Percentiles rank a stretch among this genome's conserved stretches.
Evolutionary conservation across 2,888 invertebrate species (phyloP).

Genomic region (Dynastes hyllus): DNA sequence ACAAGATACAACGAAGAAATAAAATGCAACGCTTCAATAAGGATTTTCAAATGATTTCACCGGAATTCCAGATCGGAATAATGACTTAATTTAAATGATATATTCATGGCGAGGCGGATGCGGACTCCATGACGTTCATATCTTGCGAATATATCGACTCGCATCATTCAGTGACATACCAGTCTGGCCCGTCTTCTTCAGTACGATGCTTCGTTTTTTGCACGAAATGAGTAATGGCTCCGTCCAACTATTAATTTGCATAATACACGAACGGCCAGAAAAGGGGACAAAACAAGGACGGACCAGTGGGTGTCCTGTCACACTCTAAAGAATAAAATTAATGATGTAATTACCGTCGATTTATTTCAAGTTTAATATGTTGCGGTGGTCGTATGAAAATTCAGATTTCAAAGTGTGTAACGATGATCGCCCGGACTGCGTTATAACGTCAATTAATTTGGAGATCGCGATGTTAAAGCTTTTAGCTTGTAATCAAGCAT

Average conservation of each 20-base stretch:
- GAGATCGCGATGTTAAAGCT: no score
- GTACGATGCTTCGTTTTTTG: conserved; percentile 14
- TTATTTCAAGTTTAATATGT: conserved; percentile 27
- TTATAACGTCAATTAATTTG: not conserved
- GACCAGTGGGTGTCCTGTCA: conserved; percentile 49
- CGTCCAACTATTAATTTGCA: conserved; percentile 50
- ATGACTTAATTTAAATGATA: conserved; percentile 12
- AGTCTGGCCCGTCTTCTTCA: not conserved
- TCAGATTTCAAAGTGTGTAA: conserved; percentile 7
- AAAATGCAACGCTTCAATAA: no score
- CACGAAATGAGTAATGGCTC: conserved; percentile 44
- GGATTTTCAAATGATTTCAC: no score
- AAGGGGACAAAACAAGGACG: conserved; percentile 34
- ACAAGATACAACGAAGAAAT: no score
- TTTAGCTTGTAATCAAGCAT: no score
- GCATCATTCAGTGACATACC: conserved; percentile 2
- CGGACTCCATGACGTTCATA: not conserved
- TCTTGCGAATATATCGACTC: conserved; percentile 7
- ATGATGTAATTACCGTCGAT: conserved; percentile 44
- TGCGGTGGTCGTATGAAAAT: conserved; percentile 6
- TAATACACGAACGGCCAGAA: conserved; percentile 43
- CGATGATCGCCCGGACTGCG: not conserved
- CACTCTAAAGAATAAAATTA: conserved; percentile 46
- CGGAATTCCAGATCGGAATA: not conserved
- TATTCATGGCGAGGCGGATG: not conserved